A percentile compares a stretch with the other conserved stretches of the same genome.
Conservation (phyloP, 2,113 vertebrate species). For the Lepisosteus oculatus region DNA sequence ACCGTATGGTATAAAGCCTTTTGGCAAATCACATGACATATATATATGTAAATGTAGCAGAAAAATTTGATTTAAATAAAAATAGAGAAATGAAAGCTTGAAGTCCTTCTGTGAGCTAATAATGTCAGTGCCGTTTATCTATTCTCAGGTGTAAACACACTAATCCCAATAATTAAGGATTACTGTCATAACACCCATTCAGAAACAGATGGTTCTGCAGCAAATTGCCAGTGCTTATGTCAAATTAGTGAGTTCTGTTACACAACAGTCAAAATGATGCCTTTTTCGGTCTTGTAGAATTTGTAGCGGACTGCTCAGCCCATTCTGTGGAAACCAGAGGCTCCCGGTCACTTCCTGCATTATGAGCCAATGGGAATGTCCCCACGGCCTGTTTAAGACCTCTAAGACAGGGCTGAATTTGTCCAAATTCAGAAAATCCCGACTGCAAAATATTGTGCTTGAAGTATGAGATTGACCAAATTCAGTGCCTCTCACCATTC, state of each 20-base stretch:
- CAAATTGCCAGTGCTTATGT: conserved; percentile 3
- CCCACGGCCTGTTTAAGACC: no score
- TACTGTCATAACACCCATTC: neutral
- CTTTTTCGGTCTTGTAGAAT: no score
- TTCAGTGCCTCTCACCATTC: neutral
- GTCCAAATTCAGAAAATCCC: conserved; percentile 7
- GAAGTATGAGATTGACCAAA: neutral
- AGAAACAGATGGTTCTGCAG: neutral
- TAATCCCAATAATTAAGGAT: neutral
- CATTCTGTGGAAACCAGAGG: no score
- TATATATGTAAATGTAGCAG: no score
- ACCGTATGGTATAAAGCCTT: no score
- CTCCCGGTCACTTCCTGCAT: no score
- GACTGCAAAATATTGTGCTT: conserved; percentile 5
- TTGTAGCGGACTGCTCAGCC: no score
- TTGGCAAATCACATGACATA: no score
- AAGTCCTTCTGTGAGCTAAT: neutral
- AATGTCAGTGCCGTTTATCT: neutral
- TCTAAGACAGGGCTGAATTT: neutral
- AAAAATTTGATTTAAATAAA: no score
- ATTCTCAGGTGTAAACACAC: neutral
- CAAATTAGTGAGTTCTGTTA: conserved; percentile 2
- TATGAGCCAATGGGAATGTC: no score
- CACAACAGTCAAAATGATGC: no score
- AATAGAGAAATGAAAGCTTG: neutral